These are phyloP conservation scores for Pentamera pediparva DNA, from an alignment of 53 echinoderm and acorn worm genomes.

Conservation along the genomic window DNA sequence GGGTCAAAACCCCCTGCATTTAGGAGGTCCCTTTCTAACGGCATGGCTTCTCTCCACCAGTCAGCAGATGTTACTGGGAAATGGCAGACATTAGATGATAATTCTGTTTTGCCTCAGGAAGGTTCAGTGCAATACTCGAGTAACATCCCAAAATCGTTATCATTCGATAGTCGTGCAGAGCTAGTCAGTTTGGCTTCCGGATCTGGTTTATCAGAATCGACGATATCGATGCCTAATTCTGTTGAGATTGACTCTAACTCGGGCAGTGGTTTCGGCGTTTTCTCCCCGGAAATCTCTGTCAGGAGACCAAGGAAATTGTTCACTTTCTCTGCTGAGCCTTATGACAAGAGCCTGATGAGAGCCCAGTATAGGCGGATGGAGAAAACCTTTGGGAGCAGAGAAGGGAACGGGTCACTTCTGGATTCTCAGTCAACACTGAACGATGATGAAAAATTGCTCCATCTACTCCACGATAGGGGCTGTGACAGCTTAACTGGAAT, in stretches of 20 bases:
- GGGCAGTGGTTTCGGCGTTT: background rate
- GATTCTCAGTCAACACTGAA: background rate
- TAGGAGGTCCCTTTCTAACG: background rate
- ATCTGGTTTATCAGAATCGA: background rate
- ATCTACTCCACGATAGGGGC: no score
- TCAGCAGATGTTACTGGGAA: no score
- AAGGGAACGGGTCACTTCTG: background rate
- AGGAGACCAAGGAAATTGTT: background rate
- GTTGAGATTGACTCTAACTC: background rate
- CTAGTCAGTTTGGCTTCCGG: background rate
- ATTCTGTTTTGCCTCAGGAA: background rate
- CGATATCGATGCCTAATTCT: background rate
- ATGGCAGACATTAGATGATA: background rate
- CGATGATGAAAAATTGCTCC: no score
- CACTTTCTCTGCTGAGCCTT: conserved; percentile 5
- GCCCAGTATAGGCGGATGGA: background rate
- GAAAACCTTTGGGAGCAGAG: background rate
- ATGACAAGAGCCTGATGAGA: background rate
- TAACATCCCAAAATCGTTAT: background rate
- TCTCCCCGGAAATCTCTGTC: background rate
- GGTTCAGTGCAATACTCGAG: background rate
- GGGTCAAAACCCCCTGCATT: background rate
- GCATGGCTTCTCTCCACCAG: no score
- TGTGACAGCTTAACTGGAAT: no score
- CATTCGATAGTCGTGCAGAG: background rate